A percentile compares a stretch with the other conserved stretches of the same genome.
phyloP scores from a whole-genome alignment of 2,113 vertebrate species.

The Phalacrocorax carbo region DNA sequence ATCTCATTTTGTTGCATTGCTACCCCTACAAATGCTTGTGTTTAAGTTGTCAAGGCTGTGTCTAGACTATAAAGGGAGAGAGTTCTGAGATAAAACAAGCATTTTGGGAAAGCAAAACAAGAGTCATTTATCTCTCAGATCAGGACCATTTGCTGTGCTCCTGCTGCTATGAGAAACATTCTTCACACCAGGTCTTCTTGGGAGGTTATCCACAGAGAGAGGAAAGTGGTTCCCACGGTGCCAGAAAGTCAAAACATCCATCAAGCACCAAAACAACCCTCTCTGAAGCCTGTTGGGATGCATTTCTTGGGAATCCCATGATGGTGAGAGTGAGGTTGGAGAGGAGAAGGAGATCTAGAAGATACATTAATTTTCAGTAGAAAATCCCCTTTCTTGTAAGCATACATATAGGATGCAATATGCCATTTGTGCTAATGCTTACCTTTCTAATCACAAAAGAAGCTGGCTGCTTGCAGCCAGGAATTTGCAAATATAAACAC shows the following conservation, averaged over 20 bases:
- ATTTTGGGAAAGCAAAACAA: slow-evolving; percentile 50
- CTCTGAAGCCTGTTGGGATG: background rate
- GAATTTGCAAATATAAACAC: background rate
- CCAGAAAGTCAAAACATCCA: slow-evolving; percentile 5
- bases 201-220: slow-evolving; percentile 34
- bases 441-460: background rate
- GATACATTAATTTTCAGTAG: background rate
- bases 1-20: background rate
- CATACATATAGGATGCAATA: background rate
- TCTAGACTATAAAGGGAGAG: background rate
- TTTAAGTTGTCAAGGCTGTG: slow-evolving; percentile 9
- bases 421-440: background rate
- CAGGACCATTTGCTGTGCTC: slow-evolving; percentile 17
- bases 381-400: background rate
- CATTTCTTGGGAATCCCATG: background rate
- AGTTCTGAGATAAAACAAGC: background rate
- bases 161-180: background rate
- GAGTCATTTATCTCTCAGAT: background rate
- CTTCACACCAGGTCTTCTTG: slow-evolving; percentile 34
- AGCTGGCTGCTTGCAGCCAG: background rate
- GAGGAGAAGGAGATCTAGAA: background rate
- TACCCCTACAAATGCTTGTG: background rate
- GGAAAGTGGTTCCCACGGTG: background rate
- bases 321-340: background rate
- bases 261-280: background rate